Evolutionary conservation across 2,113 vertebrate species (phyloP).

Genomic region (Takifugu flavidus): DNA sequence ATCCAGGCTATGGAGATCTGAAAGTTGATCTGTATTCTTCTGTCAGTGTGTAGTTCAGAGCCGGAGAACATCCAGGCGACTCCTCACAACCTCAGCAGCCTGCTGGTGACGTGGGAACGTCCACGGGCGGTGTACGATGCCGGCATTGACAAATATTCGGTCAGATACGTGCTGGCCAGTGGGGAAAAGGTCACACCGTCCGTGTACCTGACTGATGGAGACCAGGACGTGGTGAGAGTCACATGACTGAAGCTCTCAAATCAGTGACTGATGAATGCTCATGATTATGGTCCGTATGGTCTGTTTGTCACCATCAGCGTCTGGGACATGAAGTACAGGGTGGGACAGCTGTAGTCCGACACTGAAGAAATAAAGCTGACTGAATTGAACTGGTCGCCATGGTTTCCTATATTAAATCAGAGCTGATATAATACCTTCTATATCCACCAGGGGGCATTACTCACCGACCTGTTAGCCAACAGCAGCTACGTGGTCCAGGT

Average conservation of each 20-base stretch:
- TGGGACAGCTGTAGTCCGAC: no score
- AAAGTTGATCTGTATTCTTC: not conserved
- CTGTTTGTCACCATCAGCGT: no score
- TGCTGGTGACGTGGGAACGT: constrained; percentile 92
- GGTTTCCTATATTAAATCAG: no score
- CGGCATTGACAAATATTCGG: constrained; percentile 89
- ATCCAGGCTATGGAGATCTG: no score
- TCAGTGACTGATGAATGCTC: no score
- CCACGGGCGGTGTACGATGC: constrained; percentile 90
- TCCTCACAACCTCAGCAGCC: constrained; percentile 88
- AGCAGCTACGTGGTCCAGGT: constrained; percentile 91
- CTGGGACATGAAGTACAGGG: no score
- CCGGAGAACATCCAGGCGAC: constrained; percentile 87
- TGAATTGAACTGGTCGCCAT: no score
- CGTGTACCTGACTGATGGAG: constrained; percentile 90
- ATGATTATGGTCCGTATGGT: no score
- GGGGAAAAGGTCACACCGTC: constrained; percentile 74
- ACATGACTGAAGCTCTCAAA: not conserved
- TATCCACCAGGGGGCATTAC: constrained; percentile 87
- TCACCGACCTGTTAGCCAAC: constrained; percentile 86
- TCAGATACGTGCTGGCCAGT: constrained; percentile 80
- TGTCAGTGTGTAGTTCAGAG: constrained; percentile 94
- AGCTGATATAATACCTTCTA: not conserved
- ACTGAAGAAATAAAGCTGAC: no score
- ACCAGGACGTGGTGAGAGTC: constrained; percentile 94